Base-by-base conservation (phyloP, 2,888 invertebrate species). In the Calameuta filiformis region DNA sequence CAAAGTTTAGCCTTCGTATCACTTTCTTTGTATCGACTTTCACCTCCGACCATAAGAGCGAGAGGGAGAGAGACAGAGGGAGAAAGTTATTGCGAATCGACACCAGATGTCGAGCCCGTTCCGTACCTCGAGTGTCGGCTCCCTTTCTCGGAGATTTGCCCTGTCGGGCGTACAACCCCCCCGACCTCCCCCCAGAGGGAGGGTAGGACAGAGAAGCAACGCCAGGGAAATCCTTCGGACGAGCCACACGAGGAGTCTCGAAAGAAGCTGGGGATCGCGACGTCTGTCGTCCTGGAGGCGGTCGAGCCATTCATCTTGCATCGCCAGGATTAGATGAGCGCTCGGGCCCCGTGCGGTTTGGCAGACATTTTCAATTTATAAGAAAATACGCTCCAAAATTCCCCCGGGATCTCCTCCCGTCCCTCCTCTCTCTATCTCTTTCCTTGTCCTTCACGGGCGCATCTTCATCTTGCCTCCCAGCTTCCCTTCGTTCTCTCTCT, bases 361-460 rank as follows among this genome's bases (percentile, higher is more conserved):
- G 73, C 71, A 78, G 82, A 85, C 86, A 87, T 87, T 88, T 87
- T 87, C 85, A 87, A 88, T 89, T 89, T 88, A 86, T 87, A 87
- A 89, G 89, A 88, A 88, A 88, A 89, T 85, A 88, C 85, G 84
- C 81, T 83, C 81, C 82, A 81, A 78, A 86, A 86, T 87, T 84
- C 84, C 84, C 79, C 76, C 73, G 73, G 79, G 84, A 82, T 83
- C 79, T 81, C 84, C 81, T 12, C 85, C 80, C 74, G 84, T 82
- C 83, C 37, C 37, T 37, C 37, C 33, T 33, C 33, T 33, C 33
- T 33, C 33, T 33, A 3, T 33, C 33, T 33, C 56, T 6, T 15
- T 23, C 56, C 56, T 23, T 6, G 6, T 56, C 40, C 56, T 56
- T 23, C 56, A 9, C 23, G 23, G 23, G 0, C 23, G 23, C 23